phyloP scores from a whole-genome alignment of 1,140 invertebrate genomes.

The Leguminivora glycinivorella region DNA sequence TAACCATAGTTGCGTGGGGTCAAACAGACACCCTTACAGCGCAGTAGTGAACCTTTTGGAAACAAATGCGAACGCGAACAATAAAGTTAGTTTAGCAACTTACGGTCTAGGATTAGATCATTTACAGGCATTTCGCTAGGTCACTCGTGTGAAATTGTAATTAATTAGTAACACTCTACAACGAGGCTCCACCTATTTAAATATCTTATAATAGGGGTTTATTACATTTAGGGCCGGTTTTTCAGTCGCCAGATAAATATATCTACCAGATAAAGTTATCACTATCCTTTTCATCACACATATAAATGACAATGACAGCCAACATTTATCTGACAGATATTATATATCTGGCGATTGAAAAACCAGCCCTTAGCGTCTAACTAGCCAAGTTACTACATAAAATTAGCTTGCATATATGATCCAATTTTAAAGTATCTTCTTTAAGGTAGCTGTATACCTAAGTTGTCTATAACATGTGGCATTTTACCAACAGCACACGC shows the following conservation, averaged over 20 bases:
- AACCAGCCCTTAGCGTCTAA: constrained; percentile 12
- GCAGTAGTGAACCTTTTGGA: not conserved
- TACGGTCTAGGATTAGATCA: constrained; percentile 18
- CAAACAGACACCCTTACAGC: no score
- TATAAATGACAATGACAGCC: no score
- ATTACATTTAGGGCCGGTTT: no score
- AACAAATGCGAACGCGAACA: not conserved
- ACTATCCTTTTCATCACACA: no score
- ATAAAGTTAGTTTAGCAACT: constrained; percentile 12
- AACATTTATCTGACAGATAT: no score
- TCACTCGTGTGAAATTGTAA: not conserved
- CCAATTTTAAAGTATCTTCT: not conserved
- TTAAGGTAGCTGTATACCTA: not conserved
- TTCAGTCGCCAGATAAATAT: no score
- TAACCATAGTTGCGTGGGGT: no score
- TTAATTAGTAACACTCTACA: not conserved
- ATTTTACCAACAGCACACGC: not conserved
- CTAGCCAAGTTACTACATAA: constrained; percentile 10
- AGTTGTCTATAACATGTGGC: not conserved
- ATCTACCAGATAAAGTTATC: no score
- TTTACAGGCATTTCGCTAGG: constrained; percentile 21
- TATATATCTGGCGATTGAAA: no score
- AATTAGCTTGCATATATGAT: not conserved
- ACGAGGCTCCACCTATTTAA: not conserved
- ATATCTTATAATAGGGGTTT: no score